Percentiles rank a stretch among this genome's conserved stretches.
Conservation (phyloP, 2,113 vertebrate species). For the Ochotona curzoniae region DNA sequence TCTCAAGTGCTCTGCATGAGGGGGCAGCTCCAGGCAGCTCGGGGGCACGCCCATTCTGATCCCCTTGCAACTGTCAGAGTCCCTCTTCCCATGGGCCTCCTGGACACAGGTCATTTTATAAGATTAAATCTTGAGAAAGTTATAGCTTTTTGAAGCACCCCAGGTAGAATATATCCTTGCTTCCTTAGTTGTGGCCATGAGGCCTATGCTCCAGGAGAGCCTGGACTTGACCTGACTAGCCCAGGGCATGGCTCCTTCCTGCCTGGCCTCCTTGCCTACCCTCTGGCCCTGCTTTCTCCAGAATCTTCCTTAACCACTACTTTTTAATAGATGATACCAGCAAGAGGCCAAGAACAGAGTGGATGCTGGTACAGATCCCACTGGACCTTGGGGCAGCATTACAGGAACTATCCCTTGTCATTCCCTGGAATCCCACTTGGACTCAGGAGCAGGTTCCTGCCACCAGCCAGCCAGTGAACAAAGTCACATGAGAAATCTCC, state of each 20-base stretch:
- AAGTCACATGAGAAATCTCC: slow-evolving; percentile 45
- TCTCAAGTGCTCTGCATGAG: neutral
- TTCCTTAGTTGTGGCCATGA: neutral
- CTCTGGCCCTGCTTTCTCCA: neutral
- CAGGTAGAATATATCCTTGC: neutral
- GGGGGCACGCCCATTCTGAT: neutral
- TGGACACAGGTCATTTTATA: neutral
- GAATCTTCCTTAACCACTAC: neutral
- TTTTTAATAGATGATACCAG: neutral
- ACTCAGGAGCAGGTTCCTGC: neutral
- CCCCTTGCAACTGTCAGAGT: neutral
- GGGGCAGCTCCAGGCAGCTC: neutral
- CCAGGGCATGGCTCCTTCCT: neutral
- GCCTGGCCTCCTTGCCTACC: neutral
- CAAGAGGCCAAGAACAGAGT: neutral
- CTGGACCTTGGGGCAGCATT: neutral
- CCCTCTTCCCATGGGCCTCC: neutral
- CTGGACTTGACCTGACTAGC: neutral
- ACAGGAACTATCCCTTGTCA: neutral
- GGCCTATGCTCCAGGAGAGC: neutral
- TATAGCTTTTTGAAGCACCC: neutral
- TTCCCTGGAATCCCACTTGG: neutral
- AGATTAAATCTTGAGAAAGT: slow-evolving; percentile 23
- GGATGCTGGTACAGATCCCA: neutral
- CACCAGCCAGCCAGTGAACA: slow-evolving; percentile 27